phyloP scores from a whole-genome alignment of 2,113 vertebrate genomes.

The Otocyon megalotis region DNA sequence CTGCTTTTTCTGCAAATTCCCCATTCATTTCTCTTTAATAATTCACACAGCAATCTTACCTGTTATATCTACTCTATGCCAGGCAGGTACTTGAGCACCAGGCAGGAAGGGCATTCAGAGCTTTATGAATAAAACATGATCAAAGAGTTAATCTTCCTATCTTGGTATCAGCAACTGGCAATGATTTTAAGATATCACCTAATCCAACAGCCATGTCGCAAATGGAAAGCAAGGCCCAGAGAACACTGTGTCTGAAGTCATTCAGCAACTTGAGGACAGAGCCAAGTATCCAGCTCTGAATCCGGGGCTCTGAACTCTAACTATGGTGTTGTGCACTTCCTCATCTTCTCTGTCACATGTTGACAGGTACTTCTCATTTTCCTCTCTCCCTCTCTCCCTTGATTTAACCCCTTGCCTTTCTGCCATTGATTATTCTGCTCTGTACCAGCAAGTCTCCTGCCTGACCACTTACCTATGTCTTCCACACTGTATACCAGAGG shows the following conservation, averaged over 20 bases:
- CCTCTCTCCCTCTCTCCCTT: not conserved
- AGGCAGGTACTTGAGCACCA: not conserved
- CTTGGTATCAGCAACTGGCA: not conserved
- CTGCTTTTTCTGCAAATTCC: not conserved
- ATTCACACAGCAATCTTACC: not conserved
- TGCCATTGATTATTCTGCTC: not conserved
- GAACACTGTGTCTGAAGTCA: not conserved
- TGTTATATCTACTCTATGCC: not conserved
- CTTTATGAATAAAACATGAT: not conserved
- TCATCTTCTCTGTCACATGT: rapidly evolving
- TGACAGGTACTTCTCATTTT: not conserved
- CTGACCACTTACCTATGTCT: not conserved
- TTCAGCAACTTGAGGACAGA: not conserved
- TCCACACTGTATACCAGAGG: not conserved
- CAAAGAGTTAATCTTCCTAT: not conserved
- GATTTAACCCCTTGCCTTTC: not conserved
- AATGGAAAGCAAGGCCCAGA: not conserved
- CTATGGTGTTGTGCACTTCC: not conserved
- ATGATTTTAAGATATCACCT: not conserved
- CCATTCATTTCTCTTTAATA: not conserved
- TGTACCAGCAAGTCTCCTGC: not conserved
- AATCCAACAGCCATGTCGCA: not conserved
- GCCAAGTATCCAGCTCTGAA: not conserved
- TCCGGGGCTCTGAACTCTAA: not conserved
- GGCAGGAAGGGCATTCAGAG: not conserved